Evolutionary conservation across 2,888 invertebrate species (phyloP), one percentile per base, ranked within the genome.

Genomic region (Orthosia gothica): DNA sequence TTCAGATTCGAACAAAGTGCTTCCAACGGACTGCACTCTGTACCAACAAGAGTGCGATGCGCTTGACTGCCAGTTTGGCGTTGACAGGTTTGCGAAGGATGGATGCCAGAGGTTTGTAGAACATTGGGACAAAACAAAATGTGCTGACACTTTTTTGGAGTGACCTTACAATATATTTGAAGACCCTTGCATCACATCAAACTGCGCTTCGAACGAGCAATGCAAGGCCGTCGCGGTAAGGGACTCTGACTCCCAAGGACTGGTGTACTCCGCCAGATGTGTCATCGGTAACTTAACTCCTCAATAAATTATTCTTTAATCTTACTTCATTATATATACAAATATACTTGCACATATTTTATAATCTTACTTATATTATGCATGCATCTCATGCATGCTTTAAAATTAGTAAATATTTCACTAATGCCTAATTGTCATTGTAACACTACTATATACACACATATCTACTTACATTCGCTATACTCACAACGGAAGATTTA

Each of bases 1-100:
- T 82, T 1, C 70, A 79, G 79, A 67, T 64, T n/a, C 26, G 2
- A 3, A 26, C 26, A 3, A 26, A 26, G 26, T 26, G 26, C 26
- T 26, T 26, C 26, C 26, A 26, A 26, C 26, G 72, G 95, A 94
- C 79, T 98, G 98, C 89, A 97, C 95, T 58, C 93, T 92, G 67
- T 97, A 97, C 78, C 95, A 93, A 49, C 96, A 97, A 47, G 97
- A 98, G 87, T 98, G 98, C 91, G 94, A 94, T 0, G 92, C 93
- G 0, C 92, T 98, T n/a, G 96, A 96, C 58, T 99, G 99, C 92
- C 97, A 97, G 0, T 98, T 98, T 89, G 98, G 98, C 12, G 93
- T 98, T 3, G 97, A 97, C 74, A 97, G 83, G 68, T 70, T 63
- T 13, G 74, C 66, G 3, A 92, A 89, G 4, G 72, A 82, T 15